phyloP scores from a whole-genome alignment of 2,797 vertebrate genomes.

The Sebastes hubbsi region DNA sequence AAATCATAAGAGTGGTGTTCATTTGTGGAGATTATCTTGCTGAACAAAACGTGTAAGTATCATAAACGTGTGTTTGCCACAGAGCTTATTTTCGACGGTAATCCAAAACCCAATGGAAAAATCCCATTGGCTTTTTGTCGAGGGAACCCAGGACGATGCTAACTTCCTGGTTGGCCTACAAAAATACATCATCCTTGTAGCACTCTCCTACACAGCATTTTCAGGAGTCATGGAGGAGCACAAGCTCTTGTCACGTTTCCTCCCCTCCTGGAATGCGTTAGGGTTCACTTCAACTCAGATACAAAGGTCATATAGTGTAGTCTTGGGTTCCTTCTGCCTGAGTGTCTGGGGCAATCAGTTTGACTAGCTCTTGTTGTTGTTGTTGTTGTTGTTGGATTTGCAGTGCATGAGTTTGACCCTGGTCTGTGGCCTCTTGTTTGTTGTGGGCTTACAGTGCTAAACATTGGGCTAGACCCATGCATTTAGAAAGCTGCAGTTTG shows the following conservation, averaged over 20 bases:
- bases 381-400: slow-evolving; percentile 20
- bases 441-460: slow-evolving; percentile 29
- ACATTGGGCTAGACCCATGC: background rate
- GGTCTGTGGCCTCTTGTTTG: slow-evolving; percentile 28
- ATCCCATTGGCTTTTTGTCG: no score
- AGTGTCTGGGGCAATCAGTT: slow-evolving; percentile 22
- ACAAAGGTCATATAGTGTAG: slow-evolving; percentile 42
- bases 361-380: slow-evolving; percentile 6
- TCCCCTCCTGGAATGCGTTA: slow-evolving; percentile 39
- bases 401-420: slow-evolving; percentile 54
- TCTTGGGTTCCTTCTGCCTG: slow-evolving; percentile 12
- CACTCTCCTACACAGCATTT: slow-evolving; percentile 7
- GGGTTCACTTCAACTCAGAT: slow-evolving; percentile 25
- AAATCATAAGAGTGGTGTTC: no score
- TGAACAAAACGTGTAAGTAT: no score
- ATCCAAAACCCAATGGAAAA: no score
- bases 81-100: no score
- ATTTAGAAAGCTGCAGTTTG: slow-evolving; percentile 17
- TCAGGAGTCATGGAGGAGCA: background rate
- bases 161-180: no score
- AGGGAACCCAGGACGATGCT: no score
- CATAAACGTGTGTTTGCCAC: no score
- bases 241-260: slow-evolving; percentile 32
- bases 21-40: no score
- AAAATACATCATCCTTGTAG: no score